Percentiles rank a stretch among this genome's conserved stretches.
These are phyloP conservation scores for Actenoides hombroni DNA, from an alignment of 2,113 vertebrate genomes.

Conservation along the genomic window DNA sequence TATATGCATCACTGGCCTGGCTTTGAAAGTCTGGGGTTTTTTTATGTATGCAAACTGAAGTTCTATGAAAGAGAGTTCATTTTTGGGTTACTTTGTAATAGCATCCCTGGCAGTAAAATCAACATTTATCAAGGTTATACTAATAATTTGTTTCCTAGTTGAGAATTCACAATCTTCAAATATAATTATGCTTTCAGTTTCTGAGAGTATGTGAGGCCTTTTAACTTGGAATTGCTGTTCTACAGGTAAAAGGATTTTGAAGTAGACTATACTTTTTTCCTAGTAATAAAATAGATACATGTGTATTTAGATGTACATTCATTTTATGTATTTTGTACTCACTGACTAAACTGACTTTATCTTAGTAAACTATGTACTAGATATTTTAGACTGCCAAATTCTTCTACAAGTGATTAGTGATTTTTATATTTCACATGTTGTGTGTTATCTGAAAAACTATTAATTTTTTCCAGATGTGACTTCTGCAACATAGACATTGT, in stretches of 20 bases:
- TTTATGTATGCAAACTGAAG: background rate
- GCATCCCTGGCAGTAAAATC: background rate
- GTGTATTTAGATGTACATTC: background rate
- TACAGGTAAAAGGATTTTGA: background rate
- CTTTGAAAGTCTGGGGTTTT: background rate
- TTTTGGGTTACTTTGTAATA: background rate
- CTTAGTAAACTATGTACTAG: background rate
- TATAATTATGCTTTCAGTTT: background rate
- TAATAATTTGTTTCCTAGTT: background rate
- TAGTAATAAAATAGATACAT: background rate
- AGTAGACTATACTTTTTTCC: background rate
- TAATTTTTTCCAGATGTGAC: background rate
- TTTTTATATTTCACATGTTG: background rate
- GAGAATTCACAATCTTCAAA: background rate
- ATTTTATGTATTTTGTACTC: background rate
- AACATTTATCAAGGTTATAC: background rate
- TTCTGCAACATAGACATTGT: background rate
- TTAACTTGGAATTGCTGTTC: background rate
- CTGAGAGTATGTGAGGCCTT: background rate
- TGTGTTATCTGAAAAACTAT: background rate
- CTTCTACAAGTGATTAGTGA: background rate
- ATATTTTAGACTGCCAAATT: background rate
- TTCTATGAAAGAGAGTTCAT: background rate
- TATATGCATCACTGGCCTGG: background rate
- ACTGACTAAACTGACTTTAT: background rate